Evolutionary conservation across 2,113 vertebrate genomes (phyloP).

Genomic region (Tachysurus fulvidraco): DNA sequence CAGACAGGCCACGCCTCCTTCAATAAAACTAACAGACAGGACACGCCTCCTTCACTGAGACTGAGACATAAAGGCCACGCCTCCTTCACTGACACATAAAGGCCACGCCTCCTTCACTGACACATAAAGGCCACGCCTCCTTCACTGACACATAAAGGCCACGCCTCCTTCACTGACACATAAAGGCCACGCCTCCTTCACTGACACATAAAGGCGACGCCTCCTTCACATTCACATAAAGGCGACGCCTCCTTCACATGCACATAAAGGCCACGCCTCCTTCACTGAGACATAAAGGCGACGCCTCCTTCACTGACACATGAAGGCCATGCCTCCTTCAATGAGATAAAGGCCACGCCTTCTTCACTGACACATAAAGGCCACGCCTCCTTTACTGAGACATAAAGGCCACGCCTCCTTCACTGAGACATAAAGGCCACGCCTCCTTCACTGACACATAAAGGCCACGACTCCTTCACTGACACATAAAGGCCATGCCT

Average conservation of each 20-base stretch:
- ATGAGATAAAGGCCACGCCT: no score
- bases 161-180: background rate
- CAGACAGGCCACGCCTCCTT: no score
- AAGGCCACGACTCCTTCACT: background rate
- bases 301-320: background rate
- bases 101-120: background rate
- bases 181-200: background rate
- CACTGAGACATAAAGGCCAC: background rate
- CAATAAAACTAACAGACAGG: no score
- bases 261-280: no score
- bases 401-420: background rate
- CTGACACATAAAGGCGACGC: no score
- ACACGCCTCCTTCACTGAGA: no score
- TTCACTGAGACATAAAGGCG: no score
- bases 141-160: background rate
- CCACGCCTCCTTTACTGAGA: background rate
- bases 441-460: background rate
- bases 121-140: background rate
- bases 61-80: no score
- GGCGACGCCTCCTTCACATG: no score
- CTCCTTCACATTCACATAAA: no score
- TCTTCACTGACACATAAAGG: no score
- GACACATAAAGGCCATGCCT: background rate
- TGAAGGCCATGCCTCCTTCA: no score
- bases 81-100: background rate